These are phyloP conservation scores for Pygmarrhopalites habei DNA, from an alignment of 1,140 invertebrate species.

Conservation along the genomic window DNA sequence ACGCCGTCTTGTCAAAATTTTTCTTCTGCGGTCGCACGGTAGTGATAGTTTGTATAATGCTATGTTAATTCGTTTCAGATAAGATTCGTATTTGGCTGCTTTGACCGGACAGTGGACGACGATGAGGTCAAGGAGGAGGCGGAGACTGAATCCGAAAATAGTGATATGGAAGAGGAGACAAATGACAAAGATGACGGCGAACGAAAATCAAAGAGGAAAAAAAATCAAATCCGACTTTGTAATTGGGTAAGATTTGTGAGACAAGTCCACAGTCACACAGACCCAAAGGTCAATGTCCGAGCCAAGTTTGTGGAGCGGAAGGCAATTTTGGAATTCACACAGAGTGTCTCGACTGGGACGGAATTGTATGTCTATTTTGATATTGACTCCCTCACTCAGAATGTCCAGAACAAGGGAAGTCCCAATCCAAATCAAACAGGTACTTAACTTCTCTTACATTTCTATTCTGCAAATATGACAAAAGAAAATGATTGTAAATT, in stretches of 20 bases:
- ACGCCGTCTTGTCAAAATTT: too few species aligned
- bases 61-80: too few species aligned
- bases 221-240: slow-evolving; percentile 17
- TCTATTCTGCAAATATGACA: too few species aligned
- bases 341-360: slow-evolving; percentile 11
- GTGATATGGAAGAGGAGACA: too few species aligned
- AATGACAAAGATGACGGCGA: neutral
- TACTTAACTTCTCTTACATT: too few species aligned
- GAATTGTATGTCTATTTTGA: slow-evolving; percentile 23
- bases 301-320: slow-evolving; percentile 20
- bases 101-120: slow-evolving; percentile 20
- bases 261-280: slow-evolving; percentile 1
- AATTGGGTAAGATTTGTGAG: slow-evolving; percentile 26
- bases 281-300: slow-evolving; percentile 20
- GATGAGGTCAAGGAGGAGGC: neutral
- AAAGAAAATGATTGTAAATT: too few species aligned
- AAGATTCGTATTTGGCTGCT: slow-evolving; percentile 29
- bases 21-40: too few species aligned
- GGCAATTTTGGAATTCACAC: slow-evolving; percentile 18
- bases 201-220: neutral
- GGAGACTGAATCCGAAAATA: too few species aligned
- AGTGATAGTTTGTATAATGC: too few species aligned
- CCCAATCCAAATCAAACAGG: neutral
- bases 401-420: neutral
- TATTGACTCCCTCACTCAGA: slow-evolving; percentile 17